These are phyloP conservation scores for Aporrectodea caliginosa DNA, from an alignment of 1,140 invertebrate species.

Conservation along the genomic window DNA sequence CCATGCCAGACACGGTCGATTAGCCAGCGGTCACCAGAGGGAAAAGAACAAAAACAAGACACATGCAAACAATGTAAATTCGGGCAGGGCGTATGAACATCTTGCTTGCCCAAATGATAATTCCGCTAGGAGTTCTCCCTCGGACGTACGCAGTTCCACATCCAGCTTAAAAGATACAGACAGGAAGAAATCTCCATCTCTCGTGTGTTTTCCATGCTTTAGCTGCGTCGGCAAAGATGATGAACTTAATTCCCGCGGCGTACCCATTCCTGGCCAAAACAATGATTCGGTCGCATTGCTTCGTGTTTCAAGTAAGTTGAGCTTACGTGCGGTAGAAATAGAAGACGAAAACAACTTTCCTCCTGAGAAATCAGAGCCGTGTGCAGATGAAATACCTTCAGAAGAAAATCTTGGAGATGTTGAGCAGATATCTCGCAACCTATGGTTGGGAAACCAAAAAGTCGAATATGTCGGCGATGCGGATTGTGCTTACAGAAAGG, in stretches of 20 bases:
- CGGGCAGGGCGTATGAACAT: background rate
- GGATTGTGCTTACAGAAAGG: too few species aligned
- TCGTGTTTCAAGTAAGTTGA: background rate
- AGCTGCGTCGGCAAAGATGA: too few species aligned
- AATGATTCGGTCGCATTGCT: background rate
- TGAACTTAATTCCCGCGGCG: too few species aligned
- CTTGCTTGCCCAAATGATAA: background rate
- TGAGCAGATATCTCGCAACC: too few species aligned
- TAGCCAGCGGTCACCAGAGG: background rate
- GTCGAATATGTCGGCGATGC: too few species aligned
- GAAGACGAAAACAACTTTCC: background rate
- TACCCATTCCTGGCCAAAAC: background rate
- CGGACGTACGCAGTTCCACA: background rate
- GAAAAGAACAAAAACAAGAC: background rate
- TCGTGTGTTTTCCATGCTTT: too few species aligned
- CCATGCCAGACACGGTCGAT: background rate
- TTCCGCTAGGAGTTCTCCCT: background rate
- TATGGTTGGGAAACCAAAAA: too few species aligned
- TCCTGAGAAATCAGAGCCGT: background rate
- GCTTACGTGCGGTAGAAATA: background rate
- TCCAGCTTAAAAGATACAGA: too few species aligned
- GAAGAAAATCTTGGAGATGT: background rate
- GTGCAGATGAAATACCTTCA: background rate
- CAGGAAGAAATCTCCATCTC: too few species aligned
- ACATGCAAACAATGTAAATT: background rate